phyloP scores from a whole-genome alignment of 2,113 vertebrate species.

The Trachemys scripta region DNA sequence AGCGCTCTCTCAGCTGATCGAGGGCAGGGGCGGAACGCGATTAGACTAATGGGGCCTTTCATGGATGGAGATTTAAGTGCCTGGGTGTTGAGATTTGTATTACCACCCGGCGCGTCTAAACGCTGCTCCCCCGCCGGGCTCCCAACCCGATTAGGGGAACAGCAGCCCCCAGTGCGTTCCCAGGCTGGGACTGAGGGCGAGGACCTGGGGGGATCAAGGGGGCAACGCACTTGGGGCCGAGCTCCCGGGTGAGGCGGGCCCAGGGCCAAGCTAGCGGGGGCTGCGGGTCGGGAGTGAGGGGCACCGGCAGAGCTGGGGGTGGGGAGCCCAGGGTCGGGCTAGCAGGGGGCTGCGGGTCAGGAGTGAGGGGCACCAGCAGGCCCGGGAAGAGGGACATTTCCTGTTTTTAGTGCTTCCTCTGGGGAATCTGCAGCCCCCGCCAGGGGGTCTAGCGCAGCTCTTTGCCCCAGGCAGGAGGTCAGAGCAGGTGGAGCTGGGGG shows the following conservation, averaged over 20 bases:
- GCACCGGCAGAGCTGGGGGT: too few relatives aligned
- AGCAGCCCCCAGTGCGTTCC: background rate
- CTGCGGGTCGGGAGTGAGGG: background rate
- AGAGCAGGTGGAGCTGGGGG: too few relatives aligned
- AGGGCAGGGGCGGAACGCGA: conserved; percentile 54
- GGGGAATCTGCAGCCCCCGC: background rate
- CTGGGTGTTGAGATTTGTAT: conserved; percentile 62
- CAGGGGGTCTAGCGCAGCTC: too few relatives aligned
- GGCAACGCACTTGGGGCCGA: rapidly evolving
- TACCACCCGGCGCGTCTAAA: conserved; percentile 36
- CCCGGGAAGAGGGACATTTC: background rate
- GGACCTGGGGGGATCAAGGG: too few relatives aligned
- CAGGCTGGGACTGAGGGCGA: background rate
- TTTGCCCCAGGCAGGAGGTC: too few relatives aligned
- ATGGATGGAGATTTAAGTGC: conserved; percentile 66
- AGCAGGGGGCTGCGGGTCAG: too few relatives aligned
- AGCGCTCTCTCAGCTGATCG: conserved; percentile 57
- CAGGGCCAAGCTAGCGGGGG: too few relatives aligned
- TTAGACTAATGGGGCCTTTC: conserved; percentile 68
- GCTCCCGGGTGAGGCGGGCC: too few relatives aligned
- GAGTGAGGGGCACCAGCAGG: too few relatives aligned
- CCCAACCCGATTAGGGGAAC: background rate
- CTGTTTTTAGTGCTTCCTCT: background rate
- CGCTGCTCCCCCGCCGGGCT: background rate
- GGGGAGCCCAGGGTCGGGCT: too few relatives aligned